phyloP scores from a whole-genome alignment of 2,113 vertebrate species.

The Cervus canadensis region DNA sequence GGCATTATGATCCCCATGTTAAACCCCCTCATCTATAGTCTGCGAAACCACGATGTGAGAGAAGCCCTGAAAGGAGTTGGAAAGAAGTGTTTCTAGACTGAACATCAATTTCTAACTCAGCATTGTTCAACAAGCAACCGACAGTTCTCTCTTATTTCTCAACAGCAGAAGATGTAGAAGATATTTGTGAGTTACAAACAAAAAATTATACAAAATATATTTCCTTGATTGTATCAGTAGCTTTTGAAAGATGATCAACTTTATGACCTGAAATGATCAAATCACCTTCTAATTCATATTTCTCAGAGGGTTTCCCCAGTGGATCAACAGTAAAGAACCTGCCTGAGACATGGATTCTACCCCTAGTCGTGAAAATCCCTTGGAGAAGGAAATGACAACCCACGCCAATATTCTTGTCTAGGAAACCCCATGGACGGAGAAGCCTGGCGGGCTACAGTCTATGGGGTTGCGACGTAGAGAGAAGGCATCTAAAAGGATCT shows the following conservation, averaged over 20 bases:
- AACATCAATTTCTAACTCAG: background rate
- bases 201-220: background rate
- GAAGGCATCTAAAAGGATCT: background rate
- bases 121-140: background rate
- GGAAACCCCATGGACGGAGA: background rate
- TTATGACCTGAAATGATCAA: background rate
- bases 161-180: background rate
- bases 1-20: conserved; percentile 57
- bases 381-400: background rate
- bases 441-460: background rate
- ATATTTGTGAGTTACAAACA: background rate
- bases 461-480: background rate
- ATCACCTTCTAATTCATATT: background rate
- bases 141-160: background rate
- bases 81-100: background rate
- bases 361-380: background rate
- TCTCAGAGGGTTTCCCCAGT: background rate
- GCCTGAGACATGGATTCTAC: background rate
- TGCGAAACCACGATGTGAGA: conserved; percentile 34
- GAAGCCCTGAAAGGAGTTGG: background rate
- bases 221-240: background rate
- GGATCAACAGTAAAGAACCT: background rate
- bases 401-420: background rate
- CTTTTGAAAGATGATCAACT: background rate
- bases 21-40: conserved; percentile 58